Percentiles rank a stretch among this genome's conserved stretches.
Evolutionary conservation across 2,888 invertebrate species (phyloP).

Genomic region (Ceratothoa steindachneri): DNA sequence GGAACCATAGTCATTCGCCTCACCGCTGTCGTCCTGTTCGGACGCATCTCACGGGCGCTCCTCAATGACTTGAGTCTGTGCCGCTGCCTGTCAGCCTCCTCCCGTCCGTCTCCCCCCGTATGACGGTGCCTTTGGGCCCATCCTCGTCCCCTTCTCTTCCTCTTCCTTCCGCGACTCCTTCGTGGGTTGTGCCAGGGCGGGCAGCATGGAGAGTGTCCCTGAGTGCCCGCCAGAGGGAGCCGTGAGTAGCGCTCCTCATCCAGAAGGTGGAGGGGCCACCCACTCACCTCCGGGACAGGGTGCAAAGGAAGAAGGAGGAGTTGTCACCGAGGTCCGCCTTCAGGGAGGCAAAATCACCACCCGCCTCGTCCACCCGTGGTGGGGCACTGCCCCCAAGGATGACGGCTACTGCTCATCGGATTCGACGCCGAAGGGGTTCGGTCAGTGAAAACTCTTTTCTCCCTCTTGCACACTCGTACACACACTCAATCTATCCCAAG

Average conservation of each 20-base stretch:
- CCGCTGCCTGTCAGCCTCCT: neutral
- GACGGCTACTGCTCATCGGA: constrained; percentile 45
- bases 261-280: neutral
- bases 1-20: no score
- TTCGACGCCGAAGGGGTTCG: constrained; percentile 42
- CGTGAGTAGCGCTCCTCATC: no score
- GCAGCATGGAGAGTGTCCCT: neutral
- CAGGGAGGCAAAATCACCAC: constrained; percentile 34
- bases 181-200: neutral
- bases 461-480: neutral
- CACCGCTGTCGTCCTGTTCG: no score
- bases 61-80: neutral
- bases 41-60: no score
- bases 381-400: constrained; percentile 24
- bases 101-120: neutral
- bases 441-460: constrained; percentile 21
- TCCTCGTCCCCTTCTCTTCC: constrained; percentile 8
- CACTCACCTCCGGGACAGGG: neutral
- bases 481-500: no score
- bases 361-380: constrained; percentile 24
- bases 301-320: neutral
- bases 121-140: constrained; percentile 1
- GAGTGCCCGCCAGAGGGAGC: no score
- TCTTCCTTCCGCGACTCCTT: constrained; percentile 1
- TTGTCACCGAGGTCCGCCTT: constrained; percentile 37